Percentiles rank a stretch among this genome's conserved stretches.
Evolutionary conservation across 2,888 invertebrate species (phyloP).

Genomic region (Harmothoe impar): DNA sequence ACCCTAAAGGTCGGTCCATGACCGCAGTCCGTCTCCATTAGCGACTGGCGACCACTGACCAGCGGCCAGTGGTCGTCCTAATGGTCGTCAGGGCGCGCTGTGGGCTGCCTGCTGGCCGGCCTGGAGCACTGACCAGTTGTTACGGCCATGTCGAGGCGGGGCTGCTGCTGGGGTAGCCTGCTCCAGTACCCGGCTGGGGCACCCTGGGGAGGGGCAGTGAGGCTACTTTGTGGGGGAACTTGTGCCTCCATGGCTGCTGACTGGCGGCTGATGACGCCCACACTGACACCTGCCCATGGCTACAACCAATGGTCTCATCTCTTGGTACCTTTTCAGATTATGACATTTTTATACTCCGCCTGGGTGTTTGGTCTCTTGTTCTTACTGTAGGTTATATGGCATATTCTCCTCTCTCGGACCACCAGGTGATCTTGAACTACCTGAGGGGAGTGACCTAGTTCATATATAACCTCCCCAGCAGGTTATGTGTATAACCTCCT

Average conservation of each 20-base stretch:
- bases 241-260: neutral
- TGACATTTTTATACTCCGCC: no score
- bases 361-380: no score
- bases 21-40: slow-evolving; percentile 4
- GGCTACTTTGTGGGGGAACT: slow-evolving; percentile 22
- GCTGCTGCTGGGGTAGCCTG: neutral
- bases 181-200: no score
- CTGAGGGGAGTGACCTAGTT: no score
- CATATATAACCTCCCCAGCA: no score
- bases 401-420: no score
- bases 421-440: no score
- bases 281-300: no score
- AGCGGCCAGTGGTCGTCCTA: neutral
- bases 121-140: slow-evolving; percentile 26
- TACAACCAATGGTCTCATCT: no score
- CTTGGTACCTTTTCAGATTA: no score
- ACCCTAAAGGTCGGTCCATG: neutral
- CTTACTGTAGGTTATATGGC: no score
- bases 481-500: no score
- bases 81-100: neutral
- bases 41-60: neutral
- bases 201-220: neutral
- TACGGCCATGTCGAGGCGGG: neutral
- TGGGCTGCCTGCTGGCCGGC: neutral
- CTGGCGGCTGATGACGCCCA: neutral